These are phyloP conservation scores for Pomatorhinus ruficollis DNA, from an alignment of 2,113 vertebrate species.

Conservation along the genomic window DNA sequence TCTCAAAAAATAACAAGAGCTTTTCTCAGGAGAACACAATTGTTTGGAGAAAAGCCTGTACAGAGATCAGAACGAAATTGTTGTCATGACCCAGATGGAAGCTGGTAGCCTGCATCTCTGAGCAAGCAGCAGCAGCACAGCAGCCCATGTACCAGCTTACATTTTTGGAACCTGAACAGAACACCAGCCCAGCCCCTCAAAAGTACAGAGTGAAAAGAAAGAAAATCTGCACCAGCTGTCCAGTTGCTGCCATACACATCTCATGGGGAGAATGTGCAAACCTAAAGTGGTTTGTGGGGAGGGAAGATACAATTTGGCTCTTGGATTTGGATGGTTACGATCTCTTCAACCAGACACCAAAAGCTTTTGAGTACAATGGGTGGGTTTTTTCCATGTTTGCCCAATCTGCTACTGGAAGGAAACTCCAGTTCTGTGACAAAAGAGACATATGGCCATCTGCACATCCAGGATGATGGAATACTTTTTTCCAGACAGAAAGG, in stretches of 20 bases:
- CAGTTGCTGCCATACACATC: neutral
- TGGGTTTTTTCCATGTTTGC: neutral
- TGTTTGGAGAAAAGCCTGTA: neutral
- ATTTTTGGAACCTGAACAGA: neutral
- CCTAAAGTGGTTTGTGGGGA: neutral
- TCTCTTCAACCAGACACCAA: neutral
- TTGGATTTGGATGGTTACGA: neutral
- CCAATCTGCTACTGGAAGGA: neutral
- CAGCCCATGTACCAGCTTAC: neutral
- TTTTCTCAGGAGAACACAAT: neutral
- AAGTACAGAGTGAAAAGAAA: neutral
- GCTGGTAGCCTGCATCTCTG: neutral
- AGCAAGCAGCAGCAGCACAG: neutral
- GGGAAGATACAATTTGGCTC: neutral
- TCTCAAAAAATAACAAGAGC: neutral
- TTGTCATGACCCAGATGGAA: neutral
- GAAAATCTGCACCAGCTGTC: neutral
- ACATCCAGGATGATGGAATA: neutral
- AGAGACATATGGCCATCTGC: neutral
- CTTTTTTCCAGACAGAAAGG: neutral
- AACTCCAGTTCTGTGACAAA: neutral
- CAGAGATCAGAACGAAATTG: neutral
- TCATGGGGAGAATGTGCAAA: neutral
- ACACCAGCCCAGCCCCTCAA: fast-evolving
- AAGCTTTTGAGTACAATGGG: neutral